Evolutionary conservation across 1,140 invertebrate genomes (phyloP).

Genomic region (Micrasema longulum): DNA sequence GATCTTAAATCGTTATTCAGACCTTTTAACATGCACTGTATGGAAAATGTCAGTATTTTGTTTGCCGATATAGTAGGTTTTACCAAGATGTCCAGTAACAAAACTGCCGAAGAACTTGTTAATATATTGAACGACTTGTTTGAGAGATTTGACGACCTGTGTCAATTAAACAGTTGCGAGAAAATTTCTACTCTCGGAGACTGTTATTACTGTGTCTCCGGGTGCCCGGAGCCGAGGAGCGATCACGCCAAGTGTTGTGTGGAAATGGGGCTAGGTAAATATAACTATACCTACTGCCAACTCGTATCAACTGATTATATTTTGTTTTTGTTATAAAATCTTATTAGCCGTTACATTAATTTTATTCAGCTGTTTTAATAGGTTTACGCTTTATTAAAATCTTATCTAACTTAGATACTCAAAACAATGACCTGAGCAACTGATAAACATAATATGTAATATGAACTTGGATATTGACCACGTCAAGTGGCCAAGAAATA

Average conservation of each 20-base stretch:
- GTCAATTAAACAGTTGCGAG: constrained; percentile 86
- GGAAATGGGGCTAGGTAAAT: constrained; percentile 85
- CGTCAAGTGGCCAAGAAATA: too few relatives aligned
- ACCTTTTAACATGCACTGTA: constrained; percentile 95
- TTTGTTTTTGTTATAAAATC: too few relatives aligned
- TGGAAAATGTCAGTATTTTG: constrained; percentile 97
- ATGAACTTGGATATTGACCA: too few relatives aligned
- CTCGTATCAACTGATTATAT: too few relatives aligned
- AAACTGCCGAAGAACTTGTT: constrained; percentile 89
- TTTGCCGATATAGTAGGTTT: constrained; percentile 99
- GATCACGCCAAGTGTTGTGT: constrained; percentile 92
- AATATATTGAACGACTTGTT: constrained; percentile 95
- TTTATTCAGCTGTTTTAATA: too few relatives aligned
- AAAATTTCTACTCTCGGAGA: constrained; percentile 96
- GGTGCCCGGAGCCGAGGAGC: constrained; percentile 86
- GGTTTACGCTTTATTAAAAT: too few relatives aligned
- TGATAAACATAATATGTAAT: too few relatives aligned
- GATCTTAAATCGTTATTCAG: constrained; percentile 87
- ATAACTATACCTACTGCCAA: constrained; percentile 12
- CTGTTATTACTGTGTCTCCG: constrained; percentile 95
- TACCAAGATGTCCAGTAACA: constrained; percentile 97
- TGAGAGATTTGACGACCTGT: constrained; percentile 92
- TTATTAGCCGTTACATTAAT: too few relatives aligned
- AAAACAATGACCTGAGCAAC: too few relatives aligned
- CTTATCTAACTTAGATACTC: too few relatives aligned